Base-by-base conservation (phyloP, 1,140 invertebrate genomes). In the Antheraea pernyi region DNA sequence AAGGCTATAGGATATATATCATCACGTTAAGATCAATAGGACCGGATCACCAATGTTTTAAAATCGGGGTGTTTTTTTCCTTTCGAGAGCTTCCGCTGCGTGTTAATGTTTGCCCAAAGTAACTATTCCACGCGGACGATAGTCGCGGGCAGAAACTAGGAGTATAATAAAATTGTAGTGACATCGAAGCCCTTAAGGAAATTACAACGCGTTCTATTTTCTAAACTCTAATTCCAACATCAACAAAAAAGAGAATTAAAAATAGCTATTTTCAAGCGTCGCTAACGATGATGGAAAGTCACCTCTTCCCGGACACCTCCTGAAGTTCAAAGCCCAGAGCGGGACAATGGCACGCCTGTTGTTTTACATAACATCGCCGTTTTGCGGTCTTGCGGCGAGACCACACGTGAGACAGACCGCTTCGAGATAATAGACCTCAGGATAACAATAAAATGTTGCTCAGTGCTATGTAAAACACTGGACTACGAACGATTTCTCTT, bases 261-360 rank as follows among this genome's bases (percentile, higher is more conserved):
- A 53, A 53, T 53, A 53, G 11, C 9, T 53, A 53, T n/a, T 53
- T n/a, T 16, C 9, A 53, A 53, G 46, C 5, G 46, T n/a, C 46
- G 46, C 16, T 53, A 53, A 53, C 16, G 46, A 16, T 16, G 16
- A 53, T 53, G 11, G 13, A 16, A 63, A 63, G 18, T 13, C 61
- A 63, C 30, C 9, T 6, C 30, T 36, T 37, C 30, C 30, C 19
- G 61, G 30, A 37, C 19, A n/a, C 61, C 11, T 63, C 30, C 11
- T 8, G 19, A 63, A 63, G 61, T 63, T 63, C 61, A 63, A 63
- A 63, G 22, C 30, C 30, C 61, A 37, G 46, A 13, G 11, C 46
- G 16, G 46, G 46, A 53, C 46, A 53, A 53, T 16, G 16, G 46
- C 16, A 6, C 13, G 46, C 46, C 9, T 53, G 5, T 16, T 13